Evolutionary conservation across 2,888 invertebrate genomes (phyloP).

Genomic region (Eubasilissa splendida): DNA sequence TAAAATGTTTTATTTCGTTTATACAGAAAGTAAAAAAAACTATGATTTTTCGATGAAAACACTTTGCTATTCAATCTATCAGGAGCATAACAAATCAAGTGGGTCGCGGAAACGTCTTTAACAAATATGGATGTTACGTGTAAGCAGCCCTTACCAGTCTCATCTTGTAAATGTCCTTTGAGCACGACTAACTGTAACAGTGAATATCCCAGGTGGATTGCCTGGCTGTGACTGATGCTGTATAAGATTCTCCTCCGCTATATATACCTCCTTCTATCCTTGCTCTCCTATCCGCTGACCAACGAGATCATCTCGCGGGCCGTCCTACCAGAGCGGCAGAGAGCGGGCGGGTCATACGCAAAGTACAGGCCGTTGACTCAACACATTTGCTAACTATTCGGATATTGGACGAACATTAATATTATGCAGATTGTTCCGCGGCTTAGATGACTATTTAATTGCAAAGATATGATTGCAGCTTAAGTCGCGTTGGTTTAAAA

Average conservation of each 20-base stretch:
- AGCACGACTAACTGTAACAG: slow-evolving; percentile 26
- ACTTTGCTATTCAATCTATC: too few relatives aligned
- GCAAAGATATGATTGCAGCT: too few relatives aligned
- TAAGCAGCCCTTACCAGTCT: slow-evolving; percentile 43
- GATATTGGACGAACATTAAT: too few relatives aligned
- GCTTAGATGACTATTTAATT: too few relatives aligned
- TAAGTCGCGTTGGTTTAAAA: too few relatives aligned
- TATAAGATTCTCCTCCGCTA: slow-evolving; percentile 46
- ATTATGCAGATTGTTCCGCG: too few relatives aligned
- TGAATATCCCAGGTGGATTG: slow-evolving; percentile 45
- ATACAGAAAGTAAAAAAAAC: too few relatives aligned
- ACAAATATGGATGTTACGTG: neutral
- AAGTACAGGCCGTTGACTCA: slow-evolving; percentile 1
- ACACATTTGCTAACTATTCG: too few relatives aligned
- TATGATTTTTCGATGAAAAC: too few relatives aligned
- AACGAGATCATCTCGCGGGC: slow-evolving; percentile 47
- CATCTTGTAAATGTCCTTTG: slow-evolving; percentile 38
- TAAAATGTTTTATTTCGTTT: too few relatives aligned
- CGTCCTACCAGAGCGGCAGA: slow-evolving; percentile 48
- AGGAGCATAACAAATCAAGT: neutral
- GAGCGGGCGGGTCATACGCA: slow-evolving; percentile 18
- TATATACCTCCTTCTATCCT: slow-evolving; percentile 55
- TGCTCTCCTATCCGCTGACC: slow-evolving; percentile 52
- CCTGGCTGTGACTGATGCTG: slow-evolving; percentile 55
- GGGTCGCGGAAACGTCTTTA: neutral